Evolutionary conservation across 2,888 invertebrate genomes (phyloP).

Genomic region (Tanypteryx hageni): DNA sequence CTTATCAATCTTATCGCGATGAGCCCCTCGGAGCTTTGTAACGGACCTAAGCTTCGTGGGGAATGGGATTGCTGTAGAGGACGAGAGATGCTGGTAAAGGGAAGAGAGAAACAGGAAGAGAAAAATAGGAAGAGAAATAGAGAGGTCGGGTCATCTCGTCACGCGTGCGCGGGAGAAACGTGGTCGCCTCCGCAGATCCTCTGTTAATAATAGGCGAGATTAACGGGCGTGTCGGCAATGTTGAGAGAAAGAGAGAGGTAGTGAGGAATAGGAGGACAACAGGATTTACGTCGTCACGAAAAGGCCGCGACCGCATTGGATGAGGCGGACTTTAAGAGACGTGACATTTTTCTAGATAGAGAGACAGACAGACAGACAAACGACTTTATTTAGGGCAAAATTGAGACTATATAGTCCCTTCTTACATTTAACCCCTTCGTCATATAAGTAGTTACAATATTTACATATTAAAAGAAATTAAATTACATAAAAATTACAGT

Average conservation of each 20-base stretch:
- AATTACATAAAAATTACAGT: too few species aligned
- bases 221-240: conserved; percentile 45
- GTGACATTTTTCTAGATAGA: not conserved
- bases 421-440: too few species aligned
- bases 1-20: conserved; percentile 30
- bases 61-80: not conserved
- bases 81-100: not conserved
- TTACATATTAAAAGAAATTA: too few species aligned
- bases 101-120: not conserved
- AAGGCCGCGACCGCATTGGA: not conserved
- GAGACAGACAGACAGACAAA: too few species aligned
- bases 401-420: too few species aligned
- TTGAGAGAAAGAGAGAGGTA: not conserved
- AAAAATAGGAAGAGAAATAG: conserved; percentile 29
- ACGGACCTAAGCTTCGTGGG: not conserved
- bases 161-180: not conserved
- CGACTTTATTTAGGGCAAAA: too few species aligned
- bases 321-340: not conserved
- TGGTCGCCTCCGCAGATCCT: conserved; percentile 34
- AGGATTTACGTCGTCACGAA: not conserved
- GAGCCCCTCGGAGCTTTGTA: not conserved
- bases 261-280: not conserved
- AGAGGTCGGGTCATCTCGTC: conserved; percentile 18
- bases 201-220: conserved; percentile 50
- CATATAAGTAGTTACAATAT: too few species aligned